phyloP scores from a whole-genome alignment of 2,888 invertebrate genomes.

The Dione juno region DNA sequence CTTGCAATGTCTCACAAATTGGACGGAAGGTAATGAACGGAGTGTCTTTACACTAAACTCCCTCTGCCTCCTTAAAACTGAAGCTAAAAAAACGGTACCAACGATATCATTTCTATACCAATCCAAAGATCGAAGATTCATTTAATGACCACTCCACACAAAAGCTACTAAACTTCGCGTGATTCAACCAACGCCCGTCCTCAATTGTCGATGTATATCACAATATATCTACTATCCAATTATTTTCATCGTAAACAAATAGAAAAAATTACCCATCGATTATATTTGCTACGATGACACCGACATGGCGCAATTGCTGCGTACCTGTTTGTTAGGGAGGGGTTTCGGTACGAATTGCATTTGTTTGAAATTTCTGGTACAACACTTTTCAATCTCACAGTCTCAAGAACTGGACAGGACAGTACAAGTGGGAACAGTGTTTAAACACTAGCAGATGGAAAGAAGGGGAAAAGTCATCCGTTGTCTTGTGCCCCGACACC shows the following conservation, averaged over 20 bases:
- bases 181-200: slow-evolving; percentile 22
- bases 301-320: neutral
- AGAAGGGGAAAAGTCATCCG: too few species aligned
- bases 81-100: too few species aligned
- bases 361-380: too few species aligned
- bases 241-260: slow-evolving; percentile 33
- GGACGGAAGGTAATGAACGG: too few species aligned
- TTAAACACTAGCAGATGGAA: too few species aligned
- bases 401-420: too few species aligned
- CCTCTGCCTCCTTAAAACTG: too few species aligned
- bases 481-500: too few species aligned
- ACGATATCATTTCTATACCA: slow-evolving; percentile 3
- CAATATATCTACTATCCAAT: slow-evolving; percentile 28
- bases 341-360: neutral
- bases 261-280: slow-evolving; percentile 34
- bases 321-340: neutral
- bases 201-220: slow-evolving; percentile 34
- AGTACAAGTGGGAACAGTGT: too few species aligned
- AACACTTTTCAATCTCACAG: too few species aligned
- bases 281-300: neutral
- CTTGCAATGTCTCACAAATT: too few species aligned
- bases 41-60: too few species aligned
- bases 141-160: slow-evolving; percentile 21
- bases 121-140: neutral
- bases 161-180: slow-evolving; percentile 29